Base-by-base conservation (phyloP, 2,113 vertebrate species). In the Motacilla tschutschensis region DNA sequence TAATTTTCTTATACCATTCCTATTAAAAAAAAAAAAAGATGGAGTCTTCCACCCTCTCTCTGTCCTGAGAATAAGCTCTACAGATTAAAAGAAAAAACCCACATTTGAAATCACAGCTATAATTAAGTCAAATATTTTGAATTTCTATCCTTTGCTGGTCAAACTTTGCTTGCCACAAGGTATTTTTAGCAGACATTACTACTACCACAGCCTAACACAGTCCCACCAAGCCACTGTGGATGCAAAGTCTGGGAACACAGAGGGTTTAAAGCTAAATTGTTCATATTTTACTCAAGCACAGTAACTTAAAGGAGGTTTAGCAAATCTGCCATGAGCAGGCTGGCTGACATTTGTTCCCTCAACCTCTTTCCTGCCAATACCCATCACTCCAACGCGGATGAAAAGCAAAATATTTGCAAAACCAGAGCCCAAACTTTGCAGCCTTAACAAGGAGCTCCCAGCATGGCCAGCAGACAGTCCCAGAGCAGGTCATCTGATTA, bases 401-500 rank as follows among this genome's bases (percentile, higher is more conserved):
- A 67, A 43, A 59, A 90, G 38, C 53, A 43, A 88, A 70, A 29
- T 2, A 51, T 33, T 41, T 63, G 28, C 33, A 63, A 43, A 28
- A 54, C 15, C 67, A 59, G 79, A 93, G 79, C 28, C 82, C 54
- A 31, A 82, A 82, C 18, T 72, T 24, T 17, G 7, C 73, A 91
- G 74, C 31, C 35, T 48, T 51, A 50, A 7, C 22, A 57, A 51
- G 11, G 21, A 70, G 71, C 66, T 62, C 7, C 1, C 13, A 65
- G 76, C 63, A 31, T 29, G 66, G 65, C 63, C 59, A 83, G 16
- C 84, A 88, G 79, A 76, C 83, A 82, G 77, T 38, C 90, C 80
- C 64, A 62, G 79, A 38, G 73, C 71, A 87, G 91, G 66, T 50
- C 93, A 93, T 83, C 93, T 92, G 82, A 93, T 93, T 92, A 95